phyloP scores from a whole-genome alignment of 2,113 vertebrate species.

The Tupaia tana region DNA sequence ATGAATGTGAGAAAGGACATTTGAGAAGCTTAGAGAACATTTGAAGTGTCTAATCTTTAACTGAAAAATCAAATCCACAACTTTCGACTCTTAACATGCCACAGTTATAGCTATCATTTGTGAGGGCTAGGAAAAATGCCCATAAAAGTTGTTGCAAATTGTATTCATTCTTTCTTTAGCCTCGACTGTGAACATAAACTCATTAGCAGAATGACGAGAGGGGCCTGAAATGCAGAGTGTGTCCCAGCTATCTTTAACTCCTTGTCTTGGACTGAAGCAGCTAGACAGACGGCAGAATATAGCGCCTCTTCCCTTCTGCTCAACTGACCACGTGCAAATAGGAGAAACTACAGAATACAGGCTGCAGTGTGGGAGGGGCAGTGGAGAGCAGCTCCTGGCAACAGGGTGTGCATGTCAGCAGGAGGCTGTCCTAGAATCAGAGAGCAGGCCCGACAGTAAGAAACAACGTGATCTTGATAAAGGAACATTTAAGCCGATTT shows the following conservation, averaged over 20 bases:
- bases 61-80: not conserved
- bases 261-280: not conserved
- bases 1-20: not conserved
- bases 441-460: accelerated
- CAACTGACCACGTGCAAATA: accelerated
- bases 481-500: accelerated
- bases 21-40: accelerated
- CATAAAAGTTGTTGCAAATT: not conserved
- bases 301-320: not conserved
- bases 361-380: accelerated
- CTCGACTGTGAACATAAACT: not conserved
- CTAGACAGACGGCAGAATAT: accelerated
- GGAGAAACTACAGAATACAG: accelerated
- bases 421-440: not conserved
- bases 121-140: not conserved
- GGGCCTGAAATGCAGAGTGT: not conserved
- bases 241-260: not conserved
- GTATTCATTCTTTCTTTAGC: not conserved
- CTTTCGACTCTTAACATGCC: not conserved
- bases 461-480: accelerated
- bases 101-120: not conserved
- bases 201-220: slow-evolving; percentile 60
- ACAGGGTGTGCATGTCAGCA: accelerated
- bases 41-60: accelerated
- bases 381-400: not conserved